phyloP scores from a whole-genome alignment of 1,140 invertebrate genomes.

The Drosophila persimilis region DNA sequence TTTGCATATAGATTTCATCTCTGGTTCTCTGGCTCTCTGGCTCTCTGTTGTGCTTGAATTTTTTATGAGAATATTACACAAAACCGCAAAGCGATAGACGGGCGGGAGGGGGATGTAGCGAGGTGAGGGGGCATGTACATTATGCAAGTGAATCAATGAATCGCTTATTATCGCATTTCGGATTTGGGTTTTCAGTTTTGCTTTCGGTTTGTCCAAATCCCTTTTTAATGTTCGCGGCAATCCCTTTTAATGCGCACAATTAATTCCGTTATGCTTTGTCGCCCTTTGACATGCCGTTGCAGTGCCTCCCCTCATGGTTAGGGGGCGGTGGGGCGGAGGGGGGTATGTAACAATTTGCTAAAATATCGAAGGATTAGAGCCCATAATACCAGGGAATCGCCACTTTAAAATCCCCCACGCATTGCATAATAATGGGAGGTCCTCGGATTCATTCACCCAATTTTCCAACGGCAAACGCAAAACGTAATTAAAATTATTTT shows the following conservation, averaged over 20 bases:
- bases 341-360: slow-evolving; percentile 55
- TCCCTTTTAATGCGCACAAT: slow-evolving; percentile 73
- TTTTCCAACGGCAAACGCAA: slow-evolving; percentile 43
- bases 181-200: slow-evolving; percentile 53
- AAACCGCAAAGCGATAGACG: slow-evolving; percentile 23
- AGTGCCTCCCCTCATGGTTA: not conserved
- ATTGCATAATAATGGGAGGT: slow-evolving; percentile 67
- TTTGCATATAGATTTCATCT: slow-evolving; percentile 10
- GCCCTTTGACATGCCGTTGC: slow-evolving; percentile 59
- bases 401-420: slow-evolving; percentile 31
- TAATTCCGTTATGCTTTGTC: slow-evolving; percentile 75
- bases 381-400: slow-evolving; percentile 41
- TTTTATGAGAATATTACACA: slow-evolving; percentile 36
- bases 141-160: slow-evolving; percentile 65
- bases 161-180: slow-evolving; percentile 63
- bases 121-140: not conserved
- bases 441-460: slow-evolving; percentile 26
- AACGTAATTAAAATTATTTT: slow-evolving; percentile 67
- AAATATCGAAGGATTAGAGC: slow-evolving; percentile 60
- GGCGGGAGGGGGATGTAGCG: no score
- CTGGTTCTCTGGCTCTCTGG: not conserved
- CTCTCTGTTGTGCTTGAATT: slow-evolving; percentile 38
- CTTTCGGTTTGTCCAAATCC: slow-evolving; percentile 55
- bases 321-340: not conserved
- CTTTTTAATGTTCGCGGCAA: slow-evolving; percentile 64